A percentile compares a stretch with the other conserved stretches of the same genome.
phyloP scores from a whole-genome alignment of 2,113 vertebrate species.

The Cyprinodon tularosa region DNA sequence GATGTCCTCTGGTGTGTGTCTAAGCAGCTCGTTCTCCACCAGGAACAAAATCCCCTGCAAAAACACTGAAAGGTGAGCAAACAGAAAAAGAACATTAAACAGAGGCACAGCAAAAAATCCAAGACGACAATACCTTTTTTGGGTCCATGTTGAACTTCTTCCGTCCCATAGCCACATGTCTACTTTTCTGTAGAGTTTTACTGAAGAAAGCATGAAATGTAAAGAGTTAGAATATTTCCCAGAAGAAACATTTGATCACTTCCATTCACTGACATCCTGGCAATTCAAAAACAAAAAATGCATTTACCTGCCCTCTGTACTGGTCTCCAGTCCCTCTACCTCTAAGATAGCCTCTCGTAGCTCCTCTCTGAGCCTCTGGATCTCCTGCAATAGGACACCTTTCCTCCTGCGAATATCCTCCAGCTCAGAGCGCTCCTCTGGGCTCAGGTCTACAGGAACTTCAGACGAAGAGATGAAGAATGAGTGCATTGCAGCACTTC shows the following conservation, averaged over 20 bases:
- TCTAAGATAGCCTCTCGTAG: slow-evolving; percentile 90
- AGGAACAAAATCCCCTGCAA: slow-evolving; percentile 88
- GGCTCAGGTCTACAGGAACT: slow-evolving; percentile 91
- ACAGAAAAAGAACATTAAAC: background rate
- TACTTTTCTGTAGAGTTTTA: slow-evolving; percentile 90
- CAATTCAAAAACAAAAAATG: background rate
- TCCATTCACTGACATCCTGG: background rate
- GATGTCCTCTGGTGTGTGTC: slow-evolving; percentile 87
- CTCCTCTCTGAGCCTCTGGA: slow-evolving; percentile 89
- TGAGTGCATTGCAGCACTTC: slow-evolving; percentile 17
- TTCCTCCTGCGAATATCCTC: slow-evolving; percentile 92
- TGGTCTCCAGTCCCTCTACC: slow-evolving; percentile 90
- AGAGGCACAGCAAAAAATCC: background rate
- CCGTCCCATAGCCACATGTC: slow-evolving; percentile 91
- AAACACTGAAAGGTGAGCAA: slow-evolving; percentile 4
- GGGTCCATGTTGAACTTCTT: slow-evolving; percentile 91
- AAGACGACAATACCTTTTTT: slow-evolving; percentile 83
- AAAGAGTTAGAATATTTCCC: background rate
- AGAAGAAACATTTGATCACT: background rate
- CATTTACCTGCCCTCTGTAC: slow-evolving; percentile 89
- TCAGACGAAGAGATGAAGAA: slow-evolving; percentile 51
- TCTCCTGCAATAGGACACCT: slow-evolving; percentile 89
- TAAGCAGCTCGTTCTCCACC: slow-evolving; percentile 89
- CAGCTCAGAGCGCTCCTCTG: slow-evolving; percentile 90
- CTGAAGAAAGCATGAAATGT: slow-evolving; percentile 64